Base-by-base conservation (phyloP, 2,888 invertebrate genomes). In the Herminia tarsipennalis region DNA sequence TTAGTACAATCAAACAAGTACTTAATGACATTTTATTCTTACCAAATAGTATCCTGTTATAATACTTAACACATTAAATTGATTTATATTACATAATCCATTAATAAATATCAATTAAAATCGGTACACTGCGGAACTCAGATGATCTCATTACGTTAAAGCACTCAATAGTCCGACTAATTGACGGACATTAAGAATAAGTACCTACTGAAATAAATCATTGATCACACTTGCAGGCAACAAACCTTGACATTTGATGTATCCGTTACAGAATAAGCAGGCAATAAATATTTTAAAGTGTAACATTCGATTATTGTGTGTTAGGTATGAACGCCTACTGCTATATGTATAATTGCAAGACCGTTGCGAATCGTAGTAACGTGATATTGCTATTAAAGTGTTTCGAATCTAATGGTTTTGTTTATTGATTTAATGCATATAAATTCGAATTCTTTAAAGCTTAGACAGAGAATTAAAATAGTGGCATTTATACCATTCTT, bases 231-330 rank as follows among this genome's bases (percentile, higher is more conserved):
- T 56, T 45, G 53, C 14, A 44, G 53, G 66, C 56, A 70, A 75
- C 70, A 78, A 79, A 75, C 83, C 83, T 83, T 83, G 83, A 70
- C 82, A 83, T 83, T 83, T 83, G 48, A 49, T 45, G 64, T 68
- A 77, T 75, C 74, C 74, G 73, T 78, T 77, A 72, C 70, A 44
- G 68, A 76, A 72, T 66, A 47, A n/a, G 52, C 66, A 50, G 51
- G 68, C 56, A 66, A 66, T 67, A 61, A 66, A 64, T 46, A 61
- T 57, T 62, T 66, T 46, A 66, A 76, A 73, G 65, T 73, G 69
- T 75, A 76, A 72, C 76, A 76, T 72, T 73, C 68, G 71, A 73
- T 70, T 70, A 66, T 45, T 17, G 17, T 18, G 8, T 16, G 27
- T 16, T 36, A 46, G 42, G 28, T 47, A 56, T 47, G 21, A 54